Base-by-base conservation (phyloP, 2,113 vertebrate genomes). In the Rhinolophus sinicus region DNA sequence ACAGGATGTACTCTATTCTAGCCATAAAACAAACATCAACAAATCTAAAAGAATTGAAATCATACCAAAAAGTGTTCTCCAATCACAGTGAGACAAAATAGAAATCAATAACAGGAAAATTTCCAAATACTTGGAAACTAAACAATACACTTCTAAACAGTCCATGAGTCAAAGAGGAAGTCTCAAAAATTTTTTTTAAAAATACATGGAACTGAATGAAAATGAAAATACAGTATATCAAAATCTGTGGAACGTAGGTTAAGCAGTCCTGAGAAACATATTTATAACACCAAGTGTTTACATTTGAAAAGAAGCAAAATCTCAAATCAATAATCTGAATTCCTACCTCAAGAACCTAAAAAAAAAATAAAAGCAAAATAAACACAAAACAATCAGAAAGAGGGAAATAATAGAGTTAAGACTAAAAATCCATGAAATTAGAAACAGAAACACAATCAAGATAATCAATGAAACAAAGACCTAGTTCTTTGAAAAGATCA, bases 221-320 rank as follows among this genome's bases (percentile, higher is more conserved):
- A 67, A 93, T 78, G 7, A 86, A 35, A 58, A 86, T 47, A 54
- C 9, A 67, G n/a, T 69, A 35, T 35, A 52, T 81, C 5, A 52
- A 38, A 60, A 82, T 69, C 50, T 83, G 28, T 82, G 33, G 50
- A 21, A 44, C 38, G 69, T n/a, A 69, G 8, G 15, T 83, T 80
- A 87, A 58, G 38, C 21, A 24, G 40, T 40, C 30, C 14, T 14
- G 38, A 88, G 28, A 88, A 33, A 28, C 9, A 24, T 75, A 76
- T 60, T 92, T 92, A 92, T 88, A 82, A 26, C 19, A 87, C 10
- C 30, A 75, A 88, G 58, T 92, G 24, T 19, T 83, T 88, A 76
- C 58, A 65, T 87, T 88, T 56, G 10, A 50, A 85, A 78, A 80
- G 26, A 67, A 47, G 38, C 22, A 82, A 62, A 22, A 62, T 40